Base-by-base conservation (phyloP, 2,888 invertebrate genomes). In the Rhagonycha fulva region DNA sequence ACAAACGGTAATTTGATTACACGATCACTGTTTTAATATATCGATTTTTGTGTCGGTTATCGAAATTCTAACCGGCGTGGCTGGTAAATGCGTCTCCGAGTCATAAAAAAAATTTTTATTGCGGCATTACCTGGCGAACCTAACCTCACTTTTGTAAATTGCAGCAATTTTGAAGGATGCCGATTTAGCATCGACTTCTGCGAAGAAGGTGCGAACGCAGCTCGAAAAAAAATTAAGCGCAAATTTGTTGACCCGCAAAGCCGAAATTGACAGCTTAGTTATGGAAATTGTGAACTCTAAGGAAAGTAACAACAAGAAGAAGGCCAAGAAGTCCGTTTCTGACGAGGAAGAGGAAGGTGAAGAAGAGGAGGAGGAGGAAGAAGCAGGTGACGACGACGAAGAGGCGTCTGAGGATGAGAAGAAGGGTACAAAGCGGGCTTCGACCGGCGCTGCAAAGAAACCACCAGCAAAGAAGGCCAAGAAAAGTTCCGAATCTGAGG, bases 201-300 rank as follows among this genome's bases (percentile, higher is more conserved):
- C 96, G 9, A 98, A 97, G 86, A 96, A 96, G 87, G 96, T 98
- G 14, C 92, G 97, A 67, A 93, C 94, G 86, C 93, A 95, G 84
- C 89, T 98, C 80, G 96, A 98, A 87, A 92, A 94, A 81, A 94
- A 94, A 83, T 90, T 97, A 9, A 93, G 93, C 60, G 90, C 92
- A 70, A 95, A 96, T 82, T 89, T 98, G 67, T 89, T 93, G 9
- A 91, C 88, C 68, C 94, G 96, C 83, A 96, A 95, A 88, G 94
- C 95, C 85, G 92, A 96, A 87, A 95, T 98, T n/a, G 96, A 97
- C 86, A 91, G 93, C 81, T 89, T 97, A 78, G 95, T 97, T 9
- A 95, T 96, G 94, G 94, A 95, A 81, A 93, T 92, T 82, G 91
- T 91, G 3, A 88, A 88, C 80, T 84, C 87, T 10, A 87, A 87